Evolutionary conservation across 2,113 vertebrate genomes (phyloP).

Genomic region (Penelope pileata): DNA sequence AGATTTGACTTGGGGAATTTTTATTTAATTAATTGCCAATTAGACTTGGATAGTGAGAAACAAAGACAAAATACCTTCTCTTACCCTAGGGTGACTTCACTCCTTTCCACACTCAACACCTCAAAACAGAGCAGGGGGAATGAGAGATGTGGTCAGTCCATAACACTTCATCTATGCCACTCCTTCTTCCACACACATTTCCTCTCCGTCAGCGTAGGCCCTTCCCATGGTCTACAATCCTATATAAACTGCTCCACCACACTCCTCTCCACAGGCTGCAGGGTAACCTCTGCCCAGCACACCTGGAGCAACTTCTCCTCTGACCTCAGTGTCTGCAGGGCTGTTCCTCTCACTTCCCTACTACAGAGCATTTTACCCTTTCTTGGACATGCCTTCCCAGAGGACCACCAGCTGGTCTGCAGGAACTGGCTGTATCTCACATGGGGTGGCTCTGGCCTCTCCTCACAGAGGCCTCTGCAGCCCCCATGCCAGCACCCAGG

Average conservation of each 20-base stretch:
- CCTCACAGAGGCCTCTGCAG: neutral
- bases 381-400: neutral
- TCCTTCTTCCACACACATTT: neutral
- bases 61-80: neutral
- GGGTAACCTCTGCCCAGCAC: neutral
- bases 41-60: neutral
- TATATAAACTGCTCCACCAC: neutral
- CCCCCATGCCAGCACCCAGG: accelerated
- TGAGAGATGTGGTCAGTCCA: accelerated
- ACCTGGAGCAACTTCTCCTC: neutral
- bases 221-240: neutral
- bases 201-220: neutral
- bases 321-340: neutral
- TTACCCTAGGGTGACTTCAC: neutral
- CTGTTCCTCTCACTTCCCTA: neutral
- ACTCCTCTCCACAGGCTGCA: neutral
- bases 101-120: too few relatives aligned
- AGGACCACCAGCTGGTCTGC: neutral
- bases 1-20: neutral
- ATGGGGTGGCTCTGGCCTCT: neutral
- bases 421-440: neutral
- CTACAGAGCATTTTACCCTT: neutral
- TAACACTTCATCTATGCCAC: neutral
- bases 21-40: neutral
- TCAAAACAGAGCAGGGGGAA: accelerated